Conservation (phyloP, 2,113 vertebrate species). For the Lota lota region DNA sequence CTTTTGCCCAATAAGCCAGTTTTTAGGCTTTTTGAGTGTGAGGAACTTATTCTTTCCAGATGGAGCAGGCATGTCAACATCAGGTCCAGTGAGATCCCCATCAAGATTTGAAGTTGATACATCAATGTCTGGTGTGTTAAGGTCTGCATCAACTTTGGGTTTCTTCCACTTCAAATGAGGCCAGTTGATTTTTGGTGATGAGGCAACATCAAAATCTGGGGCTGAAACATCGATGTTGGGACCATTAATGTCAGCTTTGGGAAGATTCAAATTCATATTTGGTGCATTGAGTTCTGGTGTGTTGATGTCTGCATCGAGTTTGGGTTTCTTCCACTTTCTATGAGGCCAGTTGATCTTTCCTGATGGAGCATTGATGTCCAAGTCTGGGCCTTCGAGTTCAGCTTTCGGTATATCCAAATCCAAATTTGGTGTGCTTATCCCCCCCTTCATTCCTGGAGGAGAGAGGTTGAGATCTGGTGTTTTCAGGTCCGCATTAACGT, state of each 20-base stretch:
- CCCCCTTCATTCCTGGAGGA: slow-evolving; percentile 43
- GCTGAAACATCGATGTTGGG: slow-evolving; percentile 5
- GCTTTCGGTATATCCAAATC: slow-evolving; percentile 40
- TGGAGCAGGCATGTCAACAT: slow-evolving; percentile 39
- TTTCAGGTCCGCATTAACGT: slow-evolving; percentile 43
- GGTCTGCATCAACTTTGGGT: slow-evolving; percentile 30
- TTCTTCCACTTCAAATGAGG: slow-evolving; percentile 55
- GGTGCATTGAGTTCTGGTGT: too few relatives aligned
- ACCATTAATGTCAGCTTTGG: slow-evolving; percentile 5
- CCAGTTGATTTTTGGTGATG: slow-evolving; percentile 53
- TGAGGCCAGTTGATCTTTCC: background rate
- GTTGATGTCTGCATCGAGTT: background rate
- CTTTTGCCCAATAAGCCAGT: slow-evolving; percentile 42
- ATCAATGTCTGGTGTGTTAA: slow-evolving; percentile 39
- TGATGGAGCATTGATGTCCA: slow-evolving; percentile 27
- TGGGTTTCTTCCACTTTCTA: too few relatives aligned
- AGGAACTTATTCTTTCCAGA: slow-evolving; percentile 44
- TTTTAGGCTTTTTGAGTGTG: slow-evolving; percentile 49
- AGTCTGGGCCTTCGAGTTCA: slow-evolving; percentile 28
- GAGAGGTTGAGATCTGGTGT: slow-evolving; percentile 46
- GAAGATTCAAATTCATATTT: slow-evolving; percentile 16
- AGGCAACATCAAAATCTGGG: slow-evolving; percentile 28
- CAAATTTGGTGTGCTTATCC: slow-evolving; percentile 40
- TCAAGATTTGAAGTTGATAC: slow-evolving; percentile 48
- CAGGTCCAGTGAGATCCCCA: slow-evolving; percentile 48